These are phyloP conservation scores for Eupithecia exiguata DNA, from an alignment of 2,888 invertebrate genomes.

Conservation along the genomic window DNA sequence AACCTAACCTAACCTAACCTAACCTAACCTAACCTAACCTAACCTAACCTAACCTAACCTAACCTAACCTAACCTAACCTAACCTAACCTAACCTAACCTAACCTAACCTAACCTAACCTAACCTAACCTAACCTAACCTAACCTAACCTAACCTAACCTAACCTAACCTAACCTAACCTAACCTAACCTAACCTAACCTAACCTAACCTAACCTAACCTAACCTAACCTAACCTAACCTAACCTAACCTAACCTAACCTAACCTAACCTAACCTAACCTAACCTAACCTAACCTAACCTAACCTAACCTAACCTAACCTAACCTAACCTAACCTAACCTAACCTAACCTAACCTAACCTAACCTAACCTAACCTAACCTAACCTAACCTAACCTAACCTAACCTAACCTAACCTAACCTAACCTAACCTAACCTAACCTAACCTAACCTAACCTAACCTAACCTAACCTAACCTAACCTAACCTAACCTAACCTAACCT, in stretches of 20 bases:
- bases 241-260: constrained; percentile 20
- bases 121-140: constrained; percentile 20
- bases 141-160: constrained; percentile 20
- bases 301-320: constrained; percentile 20
- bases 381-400: constrained; percentile 14
- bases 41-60: constrained; percentile 17
- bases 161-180: constrained; percentile 20
- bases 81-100: constrained; percentile 20
- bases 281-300: constrained; percentile 20
- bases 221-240: constrained; percentile 20
- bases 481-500: constrained; percentile 19
- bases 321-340: constrained; percentile 12
- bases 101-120: constrained; percentile 20
- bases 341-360: constrained; percentile 14
- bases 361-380: constrained; percentile 10
- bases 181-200: constrained; percentile 20
- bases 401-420: constrained; percentile 16
- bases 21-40: constrained; percentile 18
- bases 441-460: constrained; percentile 17
- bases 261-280: constrained; percentile 20
- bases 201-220: constrained; percentile 20
- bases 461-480: constrained; percentile 19
- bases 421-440: constrained; percentile 18
- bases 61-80: constrained; percentile 19
- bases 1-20: constrained; percentile 20